phyloP scores from a whole-genome alignment of 2,888 invertebrate species.

The Diabrotica balteata region DNA sequence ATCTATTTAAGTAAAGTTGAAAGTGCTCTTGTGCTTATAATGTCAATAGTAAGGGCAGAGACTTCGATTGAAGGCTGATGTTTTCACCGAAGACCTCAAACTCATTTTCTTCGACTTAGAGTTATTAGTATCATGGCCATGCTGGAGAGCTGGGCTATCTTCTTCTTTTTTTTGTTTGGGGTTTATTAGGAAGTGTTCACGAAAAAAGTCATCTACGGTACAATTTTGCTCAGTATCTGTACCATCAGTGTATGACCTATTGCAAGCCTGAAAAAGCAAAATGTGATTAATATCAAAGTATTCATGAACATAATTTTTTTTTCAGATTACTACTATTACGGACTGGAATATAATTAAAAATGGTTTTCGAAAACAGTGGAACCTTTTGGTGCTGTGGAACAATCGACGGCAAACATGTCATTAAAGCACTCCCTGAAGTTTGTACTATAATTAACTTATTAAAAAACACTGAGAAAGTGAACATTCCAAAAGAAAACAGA shows the following conservation, averaged over 20 bases:
- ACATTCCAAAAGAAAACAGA: too few species aligned
- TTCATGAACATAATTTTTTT: too few species aligned
- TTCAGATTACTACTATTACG: too few species aligned
- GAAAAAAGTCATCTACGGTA: slow-evolving; percentile 32
- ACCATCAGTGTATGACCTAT: slow-evolving; percentile 41
- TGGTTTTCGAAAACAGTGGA: not conserved
- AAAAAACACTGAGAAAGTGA: too few species aligned
- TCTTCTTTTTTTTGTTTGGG: slow-evolving; percentile 8
- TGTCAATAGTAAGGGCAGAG: not conserved
- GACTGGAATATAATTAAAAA: too few species aligned
- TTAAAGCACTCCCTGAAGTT: too few species aligned
- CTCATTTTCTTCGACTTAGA: too few species aligned
- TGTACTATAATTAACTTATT: too few species aligned
- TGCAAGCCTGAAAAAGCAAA: slow-evolving; percentile 3
- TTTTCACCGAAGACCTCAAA: slow-evolving; percentile 12
- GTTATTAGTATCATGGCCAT: too few species aligned
- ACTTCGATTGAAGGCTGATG: not conserved
- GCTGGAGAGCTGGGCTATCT: slow-evolving; percentile 41
- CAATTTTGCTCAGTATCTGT: slow-evolving; percentile 41
- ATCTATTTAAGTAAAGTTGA: not conserved
- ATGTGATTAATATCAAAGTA: not conserved
- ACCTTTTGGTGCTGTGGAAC: not conserved
- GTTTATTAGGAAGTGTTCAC: slow-evolving; percentile 25
- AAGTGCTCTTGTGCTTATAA: not conserved
- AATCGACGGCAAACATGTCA: not conserved